Conservation (phyloP, 2,888 invertebrate species). For the Nebria brevicollis region DNA sequence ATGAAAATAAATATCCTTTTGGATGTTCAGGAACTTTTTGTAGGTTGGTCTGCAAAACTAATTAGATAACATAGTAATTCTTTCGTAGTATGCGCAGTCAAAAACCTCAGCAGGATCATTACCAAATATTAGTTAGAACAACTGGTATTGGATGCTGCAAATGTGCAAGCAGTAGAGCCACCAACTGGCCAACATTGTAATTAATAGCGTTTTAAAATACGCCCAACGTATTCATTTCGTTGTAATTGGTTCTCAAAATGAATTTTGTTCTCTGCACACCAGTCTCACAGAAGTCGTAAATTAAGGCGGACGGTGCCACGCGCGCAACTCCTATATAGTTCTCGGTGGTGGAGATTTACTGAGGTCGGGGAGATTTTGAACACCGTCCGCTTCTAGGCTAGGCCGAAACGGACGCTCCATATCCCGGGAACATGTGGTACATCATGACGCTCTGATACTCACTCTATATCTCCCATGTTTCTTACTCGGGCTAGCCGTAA, state of each 20-base stretch:
- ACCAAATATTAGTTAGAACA: constrained; percentile 47
- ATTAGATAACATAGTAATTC: constrained; percentile 47
- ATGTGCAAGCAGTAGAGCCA: constrained; percentile 14
- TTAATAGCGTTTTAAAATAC: constrained; percentile 50
- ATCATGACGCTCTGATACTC: constrained; percentile 2
- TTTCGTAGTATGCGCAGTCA: constrained; percentile 14
- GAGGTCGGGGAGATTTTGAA: constrained; percentile 22
- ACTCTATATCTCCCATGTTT: constrained; percentile 16
- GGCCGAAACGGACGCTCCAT: constrained; percentile 9
- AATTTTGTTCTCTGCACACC: constrained; percentile 42
- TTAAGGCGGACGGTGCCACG: constrained; percentile 47
- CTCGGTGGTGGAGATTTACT: constrained; percentile 19
- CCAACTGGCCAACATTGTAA: constrained; percentile 28
- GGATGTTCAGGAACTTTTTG: background rate
- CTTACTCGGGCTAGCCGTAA: constrained; percentile 3
- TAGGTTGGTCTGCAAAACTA: constrained; percentile 35
- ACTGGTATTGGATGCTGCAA: constrained; percentile 22
- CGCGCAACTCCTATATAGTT: background rate
- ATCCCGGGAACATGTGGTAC: constrained; percentile 12
- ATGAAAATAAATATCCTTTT: background rate
- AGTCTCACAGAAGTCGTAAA: constrained; percentile 46
- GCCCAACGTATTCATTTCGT: constrained; percentile 49
- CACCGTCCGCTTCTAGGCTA: constrained; percentile 3
- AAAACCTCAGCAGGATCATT: constrained; percentile 38
- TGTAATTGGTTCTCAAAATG: constrained; percentile 49